Evolutionary conservation across 2,888 invertebrate species (phyloP), one percentile per base, ranked within the genome.

Genomic region (Lypha dubia): DNA sequence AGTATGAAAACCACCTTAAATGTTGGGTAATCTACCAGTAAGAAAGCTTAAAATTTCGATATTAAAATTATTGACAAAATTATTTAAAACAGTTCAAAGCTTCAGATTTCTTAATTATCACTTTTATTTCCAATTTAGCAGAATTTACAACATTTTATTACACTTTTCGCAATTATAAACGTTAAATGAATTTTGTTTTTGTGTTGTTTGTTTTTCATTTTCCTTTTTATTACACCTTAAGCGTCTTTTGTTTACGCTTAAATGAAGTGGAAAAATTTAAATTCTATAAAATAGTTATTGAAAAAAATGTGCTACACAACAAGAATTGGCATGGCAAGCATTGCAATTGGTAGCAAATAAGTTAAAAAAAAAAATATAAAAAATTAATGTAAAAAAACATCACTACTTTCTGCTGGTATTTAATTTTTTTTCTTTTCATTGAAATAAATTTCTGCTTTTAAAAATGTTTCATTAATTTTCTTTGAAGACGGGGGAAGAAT

Each of bases 201-300:
- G 13, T 49, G 17, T 17, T 49, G 8, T 49, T 20, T 20, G 1
- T 17, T 20, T 41, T 15, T 41, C 35, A 73, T 35, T 41, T 3
- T 17, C 17, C 3, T 44, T 74, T 35, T 41, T 38, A 13, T 24
- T 76, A 24, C 0, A 20, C 32, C 35, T 38, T n/a, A n/a, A 77
- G 38, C 32, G 49, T 51, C 13, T 46, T 51, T 68, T 77, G 20
- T 49, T n/a, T 51, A 20, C 51, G 15, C 11, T 20, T n/a, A 17
- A 68, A 58, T 60, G 58, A 77, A 68, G 68, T 60, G 38, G 15
- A 8, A 68, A 53, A 77, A 44, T 77, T 60, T 51, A 41, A 70
- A 51, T 60, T 51, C 22, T 51, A 53, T 22, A 38, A 51, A 77
- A 20, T 24, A 28, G 28, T 68, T 62, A 68, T 51, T 28, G 13